Percentiles rank a stretch among this genome's conserved stretches.
Conservation (phyloP, 2,113 vertebrate species). For the Nothocercus nigrocapillus region DNA sequence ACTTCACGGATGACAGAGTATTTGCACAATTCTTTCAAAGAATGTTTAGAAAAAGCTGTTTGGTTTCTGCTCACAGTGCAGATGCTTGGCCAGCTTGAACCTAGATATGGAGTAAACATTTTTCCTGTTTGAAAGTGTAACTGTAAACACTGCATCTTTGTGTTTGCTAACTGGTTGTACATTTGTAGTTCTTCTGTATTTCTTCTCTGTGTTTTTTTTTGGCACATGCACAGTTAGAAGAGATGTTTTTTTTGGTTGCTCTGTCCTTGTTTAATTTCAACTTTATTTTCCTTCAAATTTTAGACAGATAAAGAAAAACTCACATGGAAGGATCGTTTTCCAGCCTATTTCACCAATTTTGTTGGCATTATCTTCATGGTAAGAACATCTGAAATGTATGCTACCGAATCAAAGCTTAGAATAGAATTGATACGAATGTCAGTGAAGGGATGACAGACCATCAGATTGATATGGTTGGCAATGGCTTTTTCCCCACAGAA, state of each 20-base stretch:
- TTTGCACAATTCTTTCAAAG: constrained; percentile 41
- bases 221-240: neutral
- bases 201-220: neutral
- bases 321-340: constrained; percentile 92
- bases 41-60: constrained; percentile 7
- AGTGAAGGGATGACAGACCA: neutral
- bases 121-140: constrained; percentile 44
- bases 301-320: constrained; percentile 91
- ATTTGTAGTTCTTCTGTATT: neutral
- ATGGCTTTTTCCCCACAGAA: neutral
- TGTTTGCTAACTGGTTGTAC: neutral
- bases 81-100: neutral
- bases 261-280: neutral
- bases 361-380: constrained; percentile 92
- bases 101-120: neutral
- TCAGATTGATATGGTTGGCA: neutral
- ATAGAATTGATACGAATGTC: neutral
- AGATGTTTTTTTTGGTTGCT: neutral
- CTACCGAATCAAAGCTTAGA: neutral
- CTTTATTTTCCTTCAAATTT: neutral
- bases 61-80: neutral
- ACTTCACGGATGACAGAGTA: constrained; percentile 27
- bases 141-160: neutral
- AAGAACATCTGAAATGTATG: constrained; percentile 49
- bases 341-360: constrained; percentile 89